Evolutionary conservation across 1,140 invertebrate species (phyloP).

Genomic region (Neodiprion lecontei): DNA sequence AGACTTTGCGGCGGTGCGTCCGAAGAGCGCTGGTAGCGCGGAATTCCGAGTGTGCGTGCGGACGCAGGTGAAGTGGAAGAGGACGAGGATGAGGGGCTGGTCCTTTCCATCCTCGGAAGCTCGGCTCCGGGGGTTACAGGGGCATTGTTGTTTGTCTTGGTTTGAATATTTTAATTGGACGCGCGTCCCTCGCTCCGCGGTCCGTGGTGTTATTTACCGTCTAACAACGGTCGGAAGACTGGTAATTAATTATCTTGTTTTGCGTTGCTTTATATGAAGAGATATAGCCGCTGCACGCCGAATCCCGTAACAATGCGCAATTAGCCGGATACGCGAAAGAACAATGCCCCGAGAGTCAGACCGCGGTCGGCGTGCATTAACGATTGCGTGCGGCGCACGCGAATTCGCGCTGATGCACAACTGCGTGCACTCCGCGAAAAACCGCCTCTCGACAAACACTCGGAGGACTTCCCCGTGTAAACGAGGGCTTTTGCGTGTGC

Average conservation of each 20-base stretch:
- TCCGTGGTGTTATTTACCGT: conserved; percentile 57
- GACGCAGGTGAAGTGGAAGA: too few species aligned
- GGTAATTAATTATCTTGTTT: conserved; percentile 63
- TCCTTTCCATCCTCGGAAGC: not conserved
- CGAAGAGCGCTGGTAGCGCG: too few species aligned
- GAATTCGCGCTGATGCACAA: conserved; percentile 23
- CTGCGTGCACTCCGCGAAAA: not conserved
- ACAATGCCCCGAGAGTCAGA: conserved; percentile 49
- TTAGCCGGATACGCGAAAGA: conserved; percentile 49
- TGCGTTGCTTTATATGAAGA: conserved; percentile 61
- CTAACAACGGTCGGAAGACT: conserved; percentile 58
- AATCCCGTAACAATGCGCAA: conserved; percentile 52
- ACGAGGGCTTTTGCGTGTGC: not conserved
- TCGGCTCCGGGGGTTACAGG: conserved; percentile 30
- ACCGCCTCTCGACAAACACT: not conserved
- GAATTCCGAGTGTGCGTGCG: too few species aligned
- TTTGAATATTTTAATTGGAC: conserved; percentile 63
- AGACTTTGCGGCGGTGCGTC: not conserved
- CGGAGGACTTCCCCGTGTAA: not conserved
- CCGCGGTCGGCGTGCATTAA: conserved; percentile 28
- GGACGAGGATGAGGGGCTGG: not conserved
- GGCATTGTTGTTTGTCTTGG: conserved; percentile 61
- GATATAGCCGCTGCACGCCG: conserved; percentile 53
- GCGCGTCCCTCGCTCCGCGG: conserved; percentile 29
- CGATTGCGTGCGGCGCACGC: conserved; percentile 38